A percentile compares a stretch with the other conserved stretches of the same genome.
phyloP scores from a whole-genome alignment of 2,113 vertebrate genomes.

The Pseudorasbora parva region DNA sequence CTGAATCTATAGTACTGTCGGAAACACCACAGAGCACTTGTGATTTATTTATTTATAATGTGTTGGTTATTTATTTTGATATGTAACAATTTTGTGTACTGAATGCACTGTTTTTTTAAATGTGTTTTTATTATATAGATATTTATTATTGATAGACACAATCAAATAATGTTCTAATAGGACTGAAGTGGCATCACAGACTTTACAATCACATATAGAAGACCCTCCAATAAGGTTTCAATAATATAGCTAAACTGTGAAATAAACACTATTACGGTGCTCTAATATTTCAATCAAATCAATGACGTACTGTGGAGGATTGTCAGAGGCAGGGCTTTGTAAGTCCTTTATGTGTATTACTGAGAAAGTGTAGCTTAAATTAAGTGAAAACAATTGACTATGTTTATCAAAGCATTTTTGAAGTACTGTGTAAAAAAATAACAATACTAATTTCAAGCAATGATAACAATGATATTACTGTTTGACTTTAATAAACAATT shows the following conservation, averaged over 20 bases:
- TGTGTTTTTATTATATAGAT: constrained; percentile 39
- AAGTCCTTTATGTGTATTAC: constrained; percentile 17
- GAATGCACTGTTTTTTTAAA: constrained; percentile 43
- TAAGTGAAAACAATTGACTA: constrained; percentile 9
- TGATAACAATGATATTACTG: not conserved
- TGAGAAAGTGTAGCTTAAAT: constrained; percentile 41
- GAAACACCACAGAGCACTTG: constrained; percentile 32
- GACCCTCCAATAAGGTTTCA: not conserved
- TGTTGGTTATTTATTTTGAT: constrained; percentile 61
- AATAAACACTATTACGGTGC: not conserved
- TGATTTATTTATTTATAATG: constrained; percentile 60
- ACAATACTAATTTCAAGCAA: not conserved
- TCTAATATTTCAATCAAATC: not conserved
- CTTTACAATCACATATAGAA: not conserved
- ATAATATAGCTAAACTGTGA: constrained; percentile 42
- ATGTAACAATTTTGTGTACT: constrained; percentile 39
- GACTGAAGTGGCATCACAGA: not conserved
- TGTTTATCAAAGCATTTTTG: not conserved
- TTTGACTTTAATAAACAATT: constrained; percentile 22
- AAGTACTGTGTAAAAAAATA: not conserved
- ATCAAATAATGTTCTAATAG: constrained; percentile 42
- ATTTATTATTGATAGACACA: constrained; percentile 48
- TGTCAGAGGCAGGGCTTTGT: not conserved
- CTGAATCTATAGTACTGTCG: constrained; percentile 22
- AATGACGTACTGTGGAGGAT: not conserved